A percentile compares a stretch with the other conserved stretches of the same genome.
These are phyloP conservation scores for Steatornis caripensis DNA, from an alignment of 2,113 vertebrate genomes.

Conservation along the genomic window DNA sequence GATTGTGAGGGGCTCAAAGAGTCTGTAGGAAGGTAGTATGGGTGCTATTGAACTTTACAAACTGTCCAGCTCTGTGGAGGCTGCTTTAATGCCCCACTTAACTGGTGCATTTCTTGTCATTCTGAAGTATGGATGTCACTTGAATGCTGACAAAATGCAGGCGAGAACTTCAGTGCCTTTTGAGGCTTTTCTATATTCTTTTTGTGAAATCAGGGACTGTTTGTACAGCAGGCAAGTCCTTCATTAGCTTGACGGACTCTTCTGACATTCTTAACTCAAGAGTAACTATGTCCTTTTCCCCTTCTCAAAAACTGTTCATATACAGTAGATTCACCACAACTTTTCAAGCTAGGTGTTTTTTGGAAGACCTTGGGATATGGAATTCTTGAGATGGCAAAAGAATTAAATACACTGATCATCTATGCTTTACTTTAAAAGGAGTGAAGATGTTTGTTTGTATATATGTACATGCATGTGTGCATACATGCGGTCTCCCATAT, in stretches of 20 bases:
- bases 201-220: neutral
- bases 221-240: neutral
- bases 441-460: neutral
- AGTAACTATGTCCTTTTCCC: neutral
- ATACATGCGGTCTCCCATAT: neutral
- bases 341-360: neutral
- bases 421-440: neutral
- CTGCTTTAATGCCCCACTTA: slow-evolving; percentile 13
- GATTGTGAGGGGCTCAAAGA: neutral
- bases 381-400: neutral
- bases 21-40: neutral
- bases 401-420: neutral
- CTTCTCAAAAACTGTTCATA: neutral
- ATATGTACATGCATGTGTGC: neutral
- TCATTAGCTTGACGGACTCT: slow-evolving; percentile 18
- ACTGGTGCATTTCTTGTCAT: neutral
- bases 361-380: neutral
- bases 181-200: neutral
- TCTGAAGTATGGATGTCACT: neutral
- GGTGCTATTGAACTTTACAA: slow-evolving; percentile 55
- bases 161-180: neutral
- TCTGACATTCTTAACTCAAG: slow-evolving; percentile 32
- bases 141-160: neutral
- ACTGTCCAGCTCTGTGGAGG: neutral
- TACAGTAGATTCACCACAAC: neutral